Base-by-base conservation (phyloP, 2,113 vertebrate genomes). In the Emydura subglobosa region DNA sequence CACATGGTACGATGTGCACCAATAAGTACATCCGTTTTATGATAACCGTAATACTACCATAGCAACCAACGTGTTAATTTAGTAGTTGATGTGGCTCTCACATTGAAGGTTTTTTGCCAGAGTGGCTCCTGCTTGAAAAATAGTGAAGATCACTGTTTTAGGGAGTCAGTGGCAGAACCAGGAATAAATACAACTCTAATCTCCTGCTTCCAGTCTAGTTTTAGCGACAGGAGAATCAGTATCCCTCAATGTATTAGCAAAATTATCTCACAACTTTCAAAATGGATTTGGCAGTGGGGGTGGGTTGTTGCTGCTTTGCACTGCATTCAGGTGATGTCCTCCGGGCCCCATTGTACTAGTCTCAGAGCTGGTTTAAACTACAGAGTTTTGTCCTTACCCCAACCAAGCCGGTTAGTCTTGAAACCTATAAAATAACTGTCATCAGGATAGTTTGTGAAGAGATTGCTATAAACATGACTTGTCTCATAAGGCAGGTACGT, bases 391-490 rank as follows among this genome's bases (percentile, higher is more conserved):
- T 93, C 92, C 91, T 90, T 89, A 94, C 93, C 91, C 87, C 10
- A 0, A 88, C 94, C 92, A 92, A 86, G 86, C 92, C 96, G 91
- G 90, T 94, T 97, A 78, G 90, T 96, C 96, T 87, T 91, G 95
- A 95, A 94, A 92, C 80, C 84, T 39, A 8, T 88, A 91, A 93
- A 95, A 83, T 76, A 94, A 86, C 85, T 95, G 91, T 90, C 90
- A 86, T 89, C 84, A 65, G 86, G 74, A 86, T 94, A 96, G 86
- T 89, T 87, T 90, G 85, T 85, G 83, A 80, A 81, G 83, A 94
- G 89, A 54, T 95, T 95, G 79, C 87, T 93, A 78, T 92, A 95
- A 97, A 94, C 91, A 83, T 92, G 89, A 87, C 84, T 96, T 55
- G 50, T 29, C 47, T 86, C 95, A 7, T 0, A 88, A 95, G 87